Base-by-base conservation (phyloP, 2,797 vertebrate species). In the Acridotheres tristis region DNA sequence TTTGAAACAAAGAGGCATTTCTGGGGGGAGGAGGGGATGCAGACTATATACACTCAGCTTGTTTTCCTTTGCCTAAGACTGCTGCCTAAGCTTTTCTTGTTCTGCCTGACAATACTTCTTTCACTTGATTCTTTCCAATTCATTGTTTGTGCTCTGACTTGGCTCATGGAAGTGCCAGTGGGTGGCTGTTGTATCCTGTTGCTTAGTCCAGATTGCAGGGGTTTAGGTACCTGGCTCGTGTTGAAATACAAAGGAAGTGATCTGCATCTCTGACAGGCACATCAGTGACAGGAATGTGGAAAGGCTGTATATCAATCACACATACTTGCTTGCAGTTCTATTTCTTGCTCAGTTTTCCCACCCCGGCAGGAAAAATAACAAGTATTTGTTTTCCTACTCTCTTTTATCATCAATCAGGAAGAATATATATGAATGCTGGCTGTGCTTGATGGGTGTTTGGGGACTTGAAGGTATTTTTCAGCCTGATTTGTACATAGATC, bases 51-150 rank as follows among this genome's bases (percentile, higher is more conserved):
- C 22, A 55, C 76, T 88, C 91, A 72, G 80, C 80, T 96, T 96
- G 82, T 94, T 96, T 96, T 87, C 63, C 68, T 93, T 87, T 89
- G 90, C 85, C 80, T 55, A 38, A 96, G 50, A 90, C 78, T 78
- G 54, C 74, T 95, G 77, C 85, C 62, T 90, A 53, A 74, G 88
- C 89, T 91, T 76, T 93, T 90, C 86, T 88, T 96, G 78, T 96
- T 88, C 54, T 75, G 82, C 85, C 85, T 94, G 66, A 94, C 87
- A 90, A 83, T 86, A 61, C 69, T 68, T 72, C 90, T 95, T 96
- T 96, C 85, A 85, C 89, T 88, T 95, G 82, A 69, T 82, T 86
- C 82, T 92, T 69, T 94, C 86, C 71, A 73, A 30, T 88, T 88
- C 81, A 47, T 91, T 94, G 78, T 87, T 95, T 93, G 67, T 87